Evolutionary conservation across 2,888 invertebrate genomes (phyloP).

Genomic region (Cryptus viduatorius): DNA sequence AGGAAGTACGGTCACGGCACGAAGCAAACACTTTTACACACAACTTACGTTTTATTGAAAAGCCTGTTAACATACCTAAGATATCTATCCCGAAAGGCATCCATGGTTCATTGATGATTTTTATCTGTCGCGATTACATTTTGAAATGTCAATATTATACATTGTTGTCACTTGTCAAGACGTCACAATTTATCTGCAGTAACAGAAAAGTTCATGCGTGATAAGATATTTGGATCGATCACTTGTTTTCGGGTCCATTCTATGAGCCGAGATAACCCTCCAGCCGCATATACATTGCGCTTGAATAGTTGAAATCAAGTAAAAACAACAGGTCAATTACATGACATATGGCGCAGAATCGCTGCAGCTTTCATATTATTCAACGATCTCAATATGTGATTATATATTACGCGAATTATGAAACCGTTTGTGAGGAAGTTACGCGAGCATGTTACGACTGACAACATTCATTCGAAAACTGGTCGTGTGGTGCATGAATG

Average conservation of each 20-base stretch:
- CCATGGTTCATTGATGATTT: slow-evolving; percentile 2
- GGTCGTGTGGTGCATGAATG: neutral
- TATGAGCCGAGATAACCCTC: neutral
- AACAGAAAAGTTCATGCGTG: neutral
- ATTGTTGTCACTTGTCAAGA: neutral
- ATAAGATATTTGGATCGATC: neutral
- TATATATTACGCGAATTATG: neutral
- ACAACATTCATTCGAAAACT: neutral
- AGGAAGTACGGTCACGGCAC: too few species aligned
- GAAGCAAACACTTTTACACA: neutral
- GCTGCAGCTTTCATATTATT: neutral
- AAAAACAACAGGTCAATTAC: neutral
- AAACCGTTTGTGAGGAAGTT: neutral
- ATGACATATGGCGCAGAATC: neutral
- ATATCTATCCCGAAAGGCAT: neutral
- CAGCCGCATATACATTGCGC: neutral
- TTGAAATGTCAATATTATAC: neutral
- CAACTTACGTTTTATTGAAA: neutral
- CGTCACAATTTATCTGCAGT: neutral
- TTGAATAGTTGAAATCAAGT: neutral
- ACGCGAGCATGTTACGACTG: neutral
- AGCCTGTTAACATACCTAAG: neutral
- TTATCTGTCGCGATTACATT: neutral
- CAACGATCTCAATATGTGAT: neutral
- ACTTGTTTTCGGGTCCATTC: neutral